Conservation (phyloP, 2,113 vertebrate species). For the Pongo abelii region DNA sequence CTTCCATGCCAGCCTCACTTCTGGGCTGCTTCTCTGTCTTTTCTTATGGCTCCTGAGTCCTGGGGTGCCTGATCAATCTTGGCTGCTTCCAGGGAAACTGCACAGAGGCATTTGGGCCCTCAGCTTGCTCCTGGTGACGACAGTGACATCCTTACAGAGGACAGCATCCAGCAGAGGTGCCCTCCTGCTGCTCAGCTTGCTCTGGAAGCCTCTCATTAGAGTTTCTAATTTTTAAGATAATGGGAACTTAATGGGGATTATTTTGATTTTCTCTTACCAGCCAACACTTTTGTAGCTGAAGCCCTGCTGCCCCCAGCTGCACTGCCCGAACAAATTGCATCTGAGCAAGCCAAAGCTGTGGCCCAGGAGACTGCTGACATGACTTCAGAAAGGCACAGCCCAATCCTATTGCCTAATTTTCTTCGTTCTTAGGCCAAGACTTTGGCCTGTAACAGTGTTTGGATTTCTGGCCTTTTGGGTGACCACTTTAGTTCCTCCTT, state of each 20-base stretch:
- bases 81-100: conserved; percentile 22
- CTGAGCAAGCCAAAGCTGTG: not conserved
- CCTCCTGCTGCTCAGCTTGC: conserved; percentile 57
- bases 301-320: conserved; percentile 26
- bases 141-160: conserved; percentile 59
- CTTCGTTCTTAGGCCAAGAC: not conserved
- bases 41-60: not conserved
- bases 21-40: not conserved
- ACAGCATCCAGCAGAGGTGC: conserved; percentile 52
- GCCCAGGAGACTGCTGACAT: not conserved
- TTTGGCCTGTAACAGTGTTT: not conserved
- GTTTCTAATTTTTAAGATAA: conserved; percentile 67
- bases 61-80: not conserved
- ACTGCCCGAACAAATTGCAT: conserved; percentile 13
- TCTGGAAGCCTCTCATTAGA: conserved; percentile 67
- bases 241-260: conserved; percentile 66
- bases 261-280: conserved; percentile 53
- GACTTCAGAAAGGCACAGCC: conserved; percentile 15
- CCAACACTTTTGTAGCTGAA: not conserved
- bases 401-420: not conserved
- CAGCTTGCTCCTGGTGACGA: not conserved
- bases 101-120: not conserved
- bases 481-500: not conserved
- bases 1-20: not conserved
- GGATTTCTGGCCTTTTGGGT: not conserved